Conservation (phyloP, 2,888 invertebrate species). For the Andrena fulva region DNA sequence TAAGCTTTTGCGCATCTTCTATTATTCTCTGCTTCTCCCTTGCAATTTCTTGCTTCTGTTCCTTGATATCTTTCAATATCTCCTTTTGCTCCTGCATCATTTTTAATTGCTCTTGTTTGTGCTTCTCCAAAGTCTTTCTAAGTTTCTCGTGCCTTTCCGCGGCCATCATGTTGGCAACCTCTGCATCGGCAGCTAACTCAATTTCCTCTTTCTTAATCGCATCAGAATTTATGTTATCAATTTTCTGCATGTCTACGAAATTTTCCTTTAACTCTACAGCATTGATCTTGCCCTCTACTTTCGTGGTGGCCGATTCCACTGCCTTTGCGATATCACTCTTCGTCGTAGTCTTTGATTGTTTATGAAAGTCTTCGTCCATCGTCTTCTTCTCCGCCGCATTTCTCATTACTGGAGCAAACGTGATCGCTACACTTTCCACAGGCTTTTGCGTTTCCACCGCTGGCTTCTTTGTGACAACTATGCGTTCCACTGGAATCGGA, state of each 20-base stretch:
- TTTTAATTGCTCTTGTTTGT: slow-evolving; percentile 89
- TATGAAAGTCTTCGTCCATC: slow-evolving; percentile 85
- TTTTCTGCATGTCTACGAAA: slow-evolving; percentile 80
- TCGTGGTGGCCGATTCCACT: slow-evolving; percentile 72
- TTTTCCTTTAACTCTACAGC: slow-evolving; percentile 75
- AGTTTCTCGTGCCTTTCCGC: slow-evolving; percentile 81
- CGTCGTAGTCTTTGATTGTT: slow-evolving; percentile 34
- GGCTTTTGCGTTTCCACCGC: slow-evolving; percentile 69
- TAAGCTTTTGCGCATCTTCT: slow-evolving; percentile 51
- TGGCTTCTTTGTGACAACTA: slow-evolving; percentile 77
- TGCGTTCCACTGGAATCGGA: slow-evolving; percentile 82
- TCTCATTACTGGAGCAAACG: slow-evolving; percentile 82
- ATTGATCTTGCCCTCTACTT: slow-evolving; percentile 66
- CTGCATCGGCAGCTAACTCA: slow-evolving; percentile 84
- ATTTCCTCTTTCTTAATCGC: slow-evolving; percentile 85
- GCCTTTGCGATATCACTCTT: slow-evolving; percentile 35
- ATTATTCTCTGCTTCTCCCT: slow-evolving; percentile 69
- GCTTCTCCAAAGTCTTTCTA: slow-evolving; percentile 87
- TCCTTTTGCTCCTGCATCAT: slow-evolving; percentile 89
- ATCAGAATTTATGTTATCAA: slow-evolving; percentile 81
- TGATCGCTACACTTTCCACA: slow-evolving; percentile 53
- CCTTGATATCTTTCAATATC: slow-evolving; percentile 87
- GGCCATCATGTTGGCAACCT: slow-evolving; percentile 78
- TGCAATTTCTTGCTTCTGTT: slow-evolving; percentile 86
- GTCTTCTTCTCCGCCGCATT: slow-evolving; percentile 88